A percentile compares a stretch with the other conserved stretches of the same genome.
These are phyloP conservation scores for Nomada ferruginata DNA, from an alignment of 2,888 invertebrate genomes.

Conservation along the genomic window DNA sequence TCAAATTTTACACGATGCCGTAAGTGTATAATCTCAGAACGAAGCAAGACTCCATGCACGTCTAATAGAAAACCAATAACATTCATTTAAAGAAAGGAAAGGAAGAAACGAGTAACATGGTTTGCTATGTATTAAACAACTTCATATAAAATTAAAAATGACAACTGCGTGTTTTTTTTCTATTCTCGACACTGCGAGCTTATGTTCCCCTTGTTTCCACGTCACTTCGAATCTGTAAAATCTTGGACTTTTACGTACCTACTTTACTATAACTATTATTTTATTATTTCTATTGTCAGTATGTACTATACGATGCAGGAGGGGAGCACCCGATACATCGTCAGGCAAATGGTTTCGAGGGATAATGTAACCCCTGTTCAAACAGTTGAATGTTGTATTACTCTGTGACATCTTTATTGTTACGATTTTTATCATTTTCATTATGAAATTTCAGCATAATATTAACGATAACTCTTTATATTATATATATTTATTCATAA, in stretches of 20 bases:
- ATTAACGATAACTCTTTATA: constrained; percentile 39
- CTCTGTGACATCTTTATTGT: constrained; percentile 41
- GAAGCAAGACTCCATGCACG: constrained; percentile 64
- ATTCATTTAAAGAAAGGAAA: constrained; percentile 13
- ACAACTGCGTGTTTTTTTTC: constrained; percentile 20
- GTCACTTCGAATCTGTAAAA: constrained; percentile 51
- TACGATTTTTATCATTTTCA: constrained; percentile 38
- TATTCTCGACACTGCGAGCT: constrained; percentile 22
- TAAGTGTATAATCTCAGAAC: constrained; percentile 47
- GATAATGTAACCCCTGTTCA: constrained; percentile 31
- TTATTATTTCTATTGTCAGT: constrained; percentile 22
- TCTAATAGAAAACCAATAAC: constrained; percentile 18
- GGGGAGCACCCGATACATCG: constrained; percentile 1
- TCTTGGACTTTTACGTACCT: constrained; percentile 27
- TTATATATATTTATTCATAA: constrained; percentile 46
- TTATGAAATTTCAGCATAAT: constrained; percentile 31
- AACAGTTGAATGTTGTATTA: constrained; percentile 35
- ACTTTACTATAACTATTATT: constrained; percentile 28
- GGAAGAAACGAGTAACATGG: constrained; percentile 1
- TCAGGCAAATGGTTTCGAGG: constrained; percentile 17
- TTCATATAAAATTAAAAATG: constrained; percentile 33
- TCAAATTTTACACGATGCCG: constrained; percentile 26
- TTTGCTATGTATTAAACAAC: constrained; percentile 45
- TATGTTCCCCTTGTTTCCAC: constrained; percentile 63
- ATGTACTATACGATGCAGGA: constrained; percentile 34